Percentiles rank a stretch among this genome's conserved stretches.
phyloP scores from a whole-genome alignment of 2,888 invertebrate species.

The Odontomyia ornata region DNA sequence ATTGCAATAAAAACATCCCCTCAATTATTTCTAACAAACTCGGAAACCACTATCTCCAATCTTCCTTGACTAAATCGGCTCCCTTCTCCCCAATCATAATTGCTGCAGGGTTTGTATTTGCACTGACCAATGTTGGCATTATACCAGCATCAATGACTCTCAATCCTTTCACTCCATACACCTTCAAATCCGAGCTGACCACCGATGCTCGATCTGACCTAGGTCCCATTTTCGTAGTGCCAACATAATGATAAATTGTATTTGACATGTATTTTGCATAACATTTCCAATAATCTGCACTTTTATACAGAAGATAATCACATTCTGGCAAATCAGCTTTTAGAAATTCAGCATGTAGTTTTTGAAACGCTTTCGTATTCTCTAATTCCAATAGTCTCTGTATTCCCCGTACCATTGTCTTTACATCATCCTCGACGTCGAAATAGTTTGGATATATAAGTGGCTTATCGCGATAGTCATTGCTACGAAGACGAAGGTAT shows the following conservation, averaged over 20 bases:
- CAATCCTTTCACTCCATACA: constrained; percentile 71
- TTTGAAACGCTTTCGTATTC: constrained; percentile 47
- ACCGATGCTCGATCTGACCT: constrained; percentile 64
- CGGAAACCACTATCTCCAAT: constrained; percentile 54
- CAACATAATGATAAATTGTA: constrained; percentile 73
- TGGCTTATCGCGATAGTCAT: constrained; percentile 66
- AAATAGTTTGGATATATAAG: constrained; percentile 69
- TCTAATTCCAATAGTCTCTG: constrained; percentile 62
- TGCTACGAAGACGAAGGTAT: constrained; percentile 65
- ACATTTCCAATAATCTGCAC: constrained; percentile 69
- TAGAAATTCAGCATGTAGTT: constrained; percentile 39
- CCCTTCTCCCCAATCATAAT: constrained; percentile 89
- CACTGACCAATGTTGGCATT: constrained; percentile 80
- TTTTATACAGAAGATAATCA: constrained; percentile 53
- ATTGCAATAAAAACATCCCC: no score
- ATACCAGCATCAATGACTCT: constrained; percentile 85
- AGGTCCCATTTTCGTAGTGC: constrained; percentile 76
- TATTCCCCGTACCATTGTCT: constrained; percentile 62
- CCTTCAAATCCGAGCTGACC: constrained; percentile 65
- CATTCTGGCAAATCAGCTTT: constrained; percentile 50
- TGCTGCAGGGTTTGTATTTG: constrained; percentile 83
- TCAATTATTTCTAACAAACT: no score
- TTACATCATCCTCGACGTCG: constrained; percentile 63
- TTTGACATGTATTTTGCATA: constrained; percentile 67
- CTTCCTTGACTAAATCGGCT: constrained; percentile 67